Conservation (phyloP, 2,888 invertebrate species). For the Agriopis leucophaearia region DNA sequence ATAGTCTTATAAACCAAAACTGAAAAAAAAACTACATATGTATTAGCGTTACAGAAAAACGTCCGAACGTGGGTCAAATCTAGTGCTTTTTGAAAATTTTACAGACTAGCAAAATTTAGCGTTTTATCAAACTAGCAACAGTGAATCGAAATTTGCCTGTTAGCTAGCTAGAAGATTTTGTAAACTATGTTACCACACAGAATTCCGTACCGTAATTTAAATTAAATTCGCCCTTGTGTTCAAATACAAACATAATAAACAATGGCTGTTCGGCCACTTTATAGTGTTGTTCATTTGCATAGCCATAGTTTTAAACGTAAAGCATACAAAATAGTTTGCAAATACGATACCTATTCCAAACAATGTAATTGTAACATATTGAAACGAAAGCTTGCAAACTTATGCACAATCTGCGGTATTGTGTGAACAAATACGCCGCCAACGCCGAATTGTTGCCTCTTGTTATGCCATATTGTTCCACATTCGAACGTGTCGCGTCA, state of each 20-base stretch:
- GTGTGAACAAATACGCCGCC: constrained; percentile 73
- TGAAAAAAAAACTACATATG: too few relatives aligned
- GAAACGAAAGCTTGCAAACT: constrained; percentile 53
- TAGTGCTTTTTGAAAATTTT: too few relatives aligned
- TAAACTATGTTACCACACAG: neutral
- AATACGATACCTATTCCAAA: constrained; percentile 42
- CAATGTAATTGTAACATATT: constrained; percentile 51
- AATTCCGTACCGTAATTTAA: neutral
- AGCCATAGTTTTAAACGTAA: constrained; percentile 32
- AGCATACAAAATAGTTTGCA: constrained; percentile 29
- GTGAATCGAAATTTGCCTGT: too few relatives aligned
- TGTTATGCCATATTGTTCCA: constrained; percentile 83
- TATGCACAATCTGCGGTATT: constrained; percentile 72
- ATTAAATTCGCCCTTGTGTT: constrained; percentile 18
- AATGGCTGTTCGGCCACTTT: constrained; percentile 12
- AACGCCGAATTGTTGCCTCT: constrained; percentile 72
- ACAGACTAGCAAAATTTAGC: too few relatives aligned
- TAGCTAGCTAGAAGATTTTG: neutral
- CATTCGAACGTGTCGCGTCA: constrained; percentile 75
- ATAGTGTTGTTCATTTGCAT: constrained; percentile 26
- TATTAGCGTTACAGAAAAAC: too few relatives aligned
- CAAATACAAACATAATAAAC: constrained; percentile 20
- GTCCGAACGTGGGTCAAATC: too few relatives aligned
- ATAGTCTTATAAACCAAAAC: too few relatives aligned
- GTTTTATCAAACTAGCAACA: too few relatives aligned